Percentiles rank a stretch among this genome's conserved stretches.
Evolutionary conservation across 2,797 vertebrate genomes (phyloP).

Genomic region (Leuciscus waleckii): DNA sequence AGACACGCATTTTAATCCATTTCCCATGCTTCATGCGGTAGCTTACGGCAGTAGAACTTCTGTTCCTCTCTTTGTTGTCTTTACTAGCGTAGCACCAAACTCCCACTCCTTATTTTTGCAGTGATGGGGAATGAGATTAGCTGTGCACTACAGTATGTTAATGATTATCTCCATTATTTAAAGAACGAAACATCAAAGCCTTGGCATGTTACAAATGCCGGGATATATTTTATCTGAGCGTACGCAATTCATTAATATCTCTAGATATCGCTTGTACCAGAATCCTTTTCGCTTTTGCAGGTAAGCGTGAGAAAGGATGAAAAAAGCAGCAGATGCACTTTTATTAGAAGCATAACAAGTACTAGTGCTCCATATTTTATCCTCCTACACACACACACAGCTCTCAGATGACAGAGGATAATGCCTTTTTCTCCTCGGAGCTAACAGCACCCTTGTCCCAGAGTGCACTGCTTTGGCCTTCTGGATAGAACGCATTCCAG

Average conservation of each 20-base stretch:
- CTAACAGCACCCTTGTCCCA: constrained; percentile 54
- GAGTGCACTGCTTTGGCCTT: constrained; percentile 33
- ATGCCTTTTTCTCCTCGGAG: constrained; percentile 46
- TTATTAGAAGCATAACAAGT: constrained; percentile 43
- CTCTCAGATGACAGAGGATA: constrained; percentile 39
- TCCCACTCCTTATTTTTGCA: constrained; percentile 51
- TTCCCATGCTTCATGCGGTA: constrained; percentile 23
- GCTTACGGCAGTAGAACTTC: constrained; percentile 55
- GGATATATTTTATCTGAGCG: constrained; percentile 26
- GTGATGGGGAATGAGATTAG: constrained; percentile 51
- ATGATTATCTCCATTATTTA: constrained; percentile 45
- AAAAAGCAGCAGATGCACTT: constrained; percentile 26
- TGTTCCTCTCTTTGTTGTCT: constrained; percentile 55
- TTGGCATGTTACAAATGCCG: not conserved
- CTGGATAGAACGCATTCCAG: constrained; percentile 26
- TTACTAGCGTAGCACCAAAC: constrained; percentile 48
- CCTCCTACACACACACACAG: constrained; percentile 10
- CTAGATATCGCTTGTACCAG: constrained; percentile 18
- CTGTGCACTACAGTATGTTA: constrained; percentile 20
- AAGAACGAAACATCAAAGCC: constrained; percentile 38
- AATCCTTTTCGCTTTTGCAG: constrained; percentile 15
- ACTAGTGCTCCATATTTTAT: not conserved
- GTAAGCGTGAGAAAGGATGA: constrained; percentile 13
- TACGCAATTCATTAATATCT: constrained; percentile 28
- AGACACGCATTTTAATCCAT: constrained; percentile 20